Evolutionary conservation across 2,797 vertebrate genomes (phyloP).

Genomic region (Tangara arthus): DNA sequence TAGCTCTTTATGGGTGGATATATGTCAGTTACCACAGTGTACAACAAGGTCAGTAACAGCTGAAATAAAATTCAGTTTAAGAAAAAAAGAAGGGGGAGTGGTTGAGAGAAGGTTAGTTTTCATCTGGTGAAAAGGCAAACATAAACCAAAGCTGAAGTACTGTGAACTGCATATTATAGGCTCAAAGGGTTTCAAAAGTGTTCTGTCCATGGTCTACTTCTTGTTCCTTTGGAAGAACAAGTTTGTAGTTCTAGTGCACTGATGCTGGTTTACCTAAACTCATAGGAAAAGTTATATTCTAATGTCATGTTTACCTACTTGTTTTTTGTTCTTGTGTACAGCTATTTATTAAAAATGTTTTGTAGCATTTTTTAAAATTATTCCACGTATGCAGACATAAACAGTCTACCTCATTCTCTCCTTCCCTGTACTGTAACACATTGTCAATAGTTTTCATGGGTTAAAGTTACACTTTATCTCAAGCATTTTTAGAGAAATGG

Average conservation of each 20-base stretch:
- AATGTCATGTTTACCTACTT: neutral
- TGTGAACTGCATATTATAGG: neutral
- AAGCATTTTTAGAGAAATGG: neutral
- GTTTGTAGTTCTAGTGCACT: neutral
- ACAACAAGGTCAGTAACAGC: neutral
- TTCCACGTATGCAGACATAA: neutral
- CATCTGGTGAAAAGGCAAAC: neutral
- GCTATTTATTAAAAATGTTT: neutral
- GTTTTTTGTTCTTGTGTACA: neutral
- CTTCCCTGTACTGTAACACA: neutral
- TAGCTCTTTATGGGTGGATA: neutral
- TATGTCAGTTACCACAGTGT: neutral
- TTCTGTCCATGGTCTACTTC: neutral
- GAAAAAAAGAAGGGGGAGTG: neutral
- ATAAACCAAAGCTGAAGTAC: neutral
- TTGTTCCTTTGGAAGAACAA: neutral
- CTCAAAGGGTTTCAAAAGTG: neutral
- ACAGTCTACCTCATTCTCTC: neutral
- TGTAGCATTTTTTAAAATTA: neutral
- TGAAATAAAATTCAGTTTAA: neutral
- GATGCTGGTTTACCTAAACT: neutral
- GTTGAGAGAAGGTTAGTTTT: neutral
- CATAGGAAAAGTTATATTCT: neutral
- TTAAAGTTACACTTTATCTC: neutral
- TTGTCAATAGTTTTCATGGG: neutral